Percentiles rank a stretch among this genome's conserved stretches.
These are phyloP conservation scores for Hyppa rectilinea DNA, from an alignment of 2,888 invertebrate species.

Conservation along the genomic window DNA sequence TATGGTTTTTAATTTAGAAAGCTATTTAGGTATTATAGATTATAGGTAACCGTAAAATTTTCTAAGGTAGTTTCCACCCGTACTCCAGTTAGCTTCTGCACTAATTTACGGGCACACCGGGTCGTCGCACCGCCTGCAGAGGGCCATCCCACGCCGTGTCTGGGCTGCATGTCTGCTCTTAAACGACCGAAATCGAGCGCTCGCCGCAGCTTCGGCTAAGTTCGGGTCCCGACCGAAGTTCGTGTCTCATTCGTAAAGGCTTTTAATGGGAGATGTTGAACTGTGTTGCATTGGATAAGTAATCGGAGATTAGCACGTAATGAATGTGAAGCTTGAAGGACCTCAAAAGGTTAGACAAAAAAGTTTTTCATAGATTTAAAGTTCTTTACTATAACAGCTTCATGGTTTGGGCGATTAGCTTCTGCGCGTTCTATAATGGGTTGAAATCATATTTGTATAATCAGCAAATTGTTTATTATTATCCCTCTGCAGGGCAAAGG, in stretches of 20 bases:
- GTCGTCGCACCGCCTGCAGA: slow-evolving; percentile 57
- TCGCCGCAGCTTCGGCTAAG: slow-evolving; percentile 33
- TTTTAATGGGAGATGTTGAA: slow-evolving; percentile 25
- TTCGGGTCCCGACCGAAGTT: slow-evolving; percentile 20
- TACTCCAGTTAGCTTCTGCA: slow-evolving; percentile 32
- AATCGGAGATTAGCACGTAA: neutral
- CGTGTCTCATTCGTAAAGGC: slow-evolving; percentile 34
- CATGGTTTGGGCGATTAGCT: neutral
- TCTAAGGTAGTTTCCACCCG: neutral
- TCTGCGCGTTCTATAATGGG: neutral
- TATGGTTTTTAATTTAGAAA: too few species aligned
- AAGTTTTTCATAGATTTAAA: neutral
- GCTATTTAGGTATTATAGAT: neutral
- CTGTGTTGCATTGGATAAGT: neutral
- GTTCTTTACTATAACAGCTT: neutral
- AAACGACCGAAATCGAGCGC: slow-evolving; percentile 55
- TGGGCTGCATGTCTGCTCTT: slow-evolving; percentile 55
- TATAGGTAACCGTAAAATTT: too few species aligned
- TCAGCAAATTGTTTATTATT: neutral
- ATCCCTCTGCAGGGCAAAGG: too few species aligned
- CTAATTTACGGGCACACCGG: slow-evolving; percentile 54
- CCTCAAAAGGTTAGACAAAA: too few species aligned
- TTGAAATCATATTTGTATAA: neutral
- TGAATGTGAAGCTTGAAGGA: neutral
- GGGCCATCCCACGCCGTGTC: slow-evolving; percentile 55